phyloP scores from a whole-genome alignment of 2,888 invertebrate species.

The Hirtodrosophila trivittata region DNA sequence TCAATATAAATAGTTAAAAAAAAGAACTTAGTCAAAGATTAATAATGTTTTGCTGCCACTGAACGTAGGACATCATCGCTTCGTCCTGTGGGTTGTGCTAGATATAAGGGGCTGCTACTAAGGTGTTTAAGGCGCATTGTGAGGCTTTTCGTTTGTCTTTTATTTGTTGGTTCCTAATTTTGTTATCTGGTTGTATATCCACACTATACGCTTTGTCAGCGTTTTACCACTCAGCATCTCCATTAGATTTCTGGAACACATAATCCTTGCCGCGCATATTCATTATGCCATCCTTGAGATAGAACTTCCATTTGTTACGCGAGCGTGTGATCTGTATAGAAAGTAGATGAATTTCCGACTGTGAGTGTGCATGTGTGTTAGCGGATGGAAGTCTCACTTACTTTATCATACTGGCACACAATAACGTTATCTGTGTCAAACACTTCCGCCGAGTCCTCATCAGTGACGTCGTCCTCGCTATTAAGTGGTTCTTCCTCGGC shows the following conservation, averaged over 20 bases:
- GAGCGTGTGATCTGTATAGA: slow-evolving; percentile 95
- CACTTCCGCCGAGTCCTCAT: slow-evolving; percentile 96
- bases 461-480: slow-evolving; percentile 98
- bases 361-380: too few species aligned
- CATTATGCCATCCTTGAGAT: slow-evolving; percentile 99
- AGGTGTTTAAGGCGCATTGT: slow-evolving; percentile 48
- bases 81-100: slow-evolving; percentile 1
- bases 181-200: slow-evolving; percentile 12
- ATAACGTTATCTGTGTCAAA: slow-evolving; percentile 99
- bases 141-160: slow-evolving; percentile 62
- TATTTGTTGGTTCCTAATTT: slow-evolving; percentile 12
- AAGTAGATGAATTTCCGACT: too few species aligned
- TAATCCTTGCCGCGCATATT: slow-evolving; percentile 98
- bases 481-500: slow-evolving; percentile 96
- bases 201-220: slow-evolving; percentile 27
- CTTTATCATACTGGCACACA: slow-evolving; percentile 99
- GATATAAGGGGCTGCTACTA: slow-evolving; percentile 20
- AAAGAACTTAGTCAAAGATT: slow-evolving; percentile 11
- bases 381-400: slow-evolving; percentile 83
- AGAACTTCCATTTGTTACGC: slow-evolving; percentile 99
- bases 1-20: slow-evolving; percentile 22
- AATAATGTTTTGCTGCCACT: slow-evolving; percentile 4
- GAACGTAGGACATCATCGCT: slow-evolving; percentile 28
- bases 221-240: slow-evolving; percentile 98
- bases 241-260: slow-evolving; percentile 99